Evolutionary conservation across 2,888 invertebrate species (phyloP), one percentile per base, ranked within the genome.

Genomic region (Iphiclides podalirius): DNA sequence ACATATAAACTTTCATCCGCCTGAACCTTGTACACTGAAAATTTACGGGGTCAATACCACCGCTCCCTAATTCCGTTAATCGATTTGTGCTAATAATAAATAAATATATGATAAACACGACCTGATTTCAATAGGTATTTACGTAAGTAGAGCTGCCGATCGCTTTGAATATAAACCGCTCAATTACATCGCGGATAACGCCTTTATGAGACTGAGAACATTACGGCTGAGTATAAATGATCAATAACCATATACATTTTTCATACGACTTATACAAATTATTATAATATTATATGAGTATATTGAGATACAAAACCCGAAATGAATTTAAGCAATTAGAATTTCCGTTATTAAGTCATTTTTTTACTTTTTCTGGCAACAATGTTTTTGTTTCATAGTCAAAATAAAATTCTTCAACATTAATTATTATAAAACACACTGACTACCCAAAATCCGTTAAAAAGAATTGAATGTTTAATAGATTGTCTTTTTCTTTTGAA

Each of bases 11-110:
- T 37, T 16, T 43, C 15, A 43, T 33, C 20, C 23, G 37, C 11
- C 8, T 13, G 37, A 42, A 48, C 47, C 42, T 48, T 48, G 48
- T 43, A 38, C 3, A 23, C n/a, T 31, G 43, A 28, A 33, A 38
- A 16, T 42, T 48, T 38, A 48, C 15, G 42, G 48, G 48, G 38
- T 48, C 43, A 43, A 43, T 48, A 48, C 43, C 48, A 43, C 48
- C 9, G 38, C 16, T 38, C 48, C 42, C 38, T 43, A 34, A 43
- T 48, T 48, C 40, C 26, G 38, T 26, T 50, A 44, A 40, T 50
- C 28, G 44, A 39, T 44, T 17, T 44, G n/a, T 14, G 39, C 26
- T 44, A 39, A 50, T 44, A 42, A 49, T 42, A 42, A 37, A 38
- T 42, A 37, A 48, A 34, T 48, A 43, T 23, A 48, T 43, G 43